Conservation (phyloP, 2,113 vertebrate genomes). For the Gallinago media region DNA sequence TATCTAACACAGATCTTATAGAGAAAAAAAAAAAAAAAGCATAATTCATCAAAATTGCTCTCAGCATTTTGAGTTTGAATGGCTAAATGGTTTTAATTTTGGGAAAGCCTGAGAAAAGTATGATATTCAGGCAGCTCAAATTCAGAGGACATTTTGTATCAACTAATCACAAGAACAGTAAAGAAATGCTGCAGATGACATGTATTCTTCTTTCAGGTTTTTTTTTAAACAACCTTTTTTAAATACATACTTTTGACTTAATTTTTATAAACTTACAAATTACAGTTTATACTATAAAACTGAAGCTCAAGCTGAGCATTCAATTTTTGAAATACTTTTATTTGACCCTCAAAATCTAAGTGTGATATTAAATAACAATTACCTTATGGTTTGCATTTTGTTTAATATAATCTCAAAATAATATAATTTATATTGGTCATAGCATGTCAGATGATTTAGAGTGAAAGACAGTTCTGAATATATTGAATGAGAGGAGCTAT, state of each 20-base stretch:
- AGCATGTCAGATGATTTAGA: constrained; percentile 21
- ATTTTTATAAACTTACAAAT: not conserved
- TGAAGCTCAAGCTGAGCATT: not conserved
- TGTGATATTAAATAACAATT: constrained; percentile 28
- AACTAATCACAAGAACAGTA: not conserved
- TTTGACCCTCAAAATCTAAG: constrained; percentile 34
- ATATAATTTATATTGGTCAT: not conserved
- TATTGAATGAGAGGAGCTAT: not conserved
- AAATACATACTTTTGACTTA: not conserved
- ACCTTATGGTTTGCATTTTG: constrained; percentile 34
- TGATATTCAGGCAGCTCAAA: not conserved
- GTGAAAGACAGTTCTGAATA: not conserved
- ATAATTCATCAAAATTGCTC: not conserved
- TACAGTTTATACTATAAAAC: not conserved
- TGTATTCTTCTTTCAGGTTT: not conserved
- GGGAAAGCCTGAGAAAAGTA: not conserved
- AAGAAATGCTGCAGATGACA: not conserved
- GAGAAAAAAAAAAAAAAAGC: not conserved
- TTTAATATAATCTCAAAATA: constrained; percentile 24
- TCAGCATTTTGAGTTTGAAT: not conserved
- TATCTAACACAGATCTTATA: not conserved
- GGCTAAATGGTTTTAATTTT: not conserved
- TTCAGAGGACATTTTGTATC: not conserved
- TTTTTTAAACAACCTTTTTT: not conserved
- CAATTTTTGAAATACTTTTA: constrained; percentile 4